Percentiles rank a stretch among this genome's conserved stretches.
Conservation (phyloP, 2,797 vertebrate species). For the Crocodylus rhombifer region DNA sequence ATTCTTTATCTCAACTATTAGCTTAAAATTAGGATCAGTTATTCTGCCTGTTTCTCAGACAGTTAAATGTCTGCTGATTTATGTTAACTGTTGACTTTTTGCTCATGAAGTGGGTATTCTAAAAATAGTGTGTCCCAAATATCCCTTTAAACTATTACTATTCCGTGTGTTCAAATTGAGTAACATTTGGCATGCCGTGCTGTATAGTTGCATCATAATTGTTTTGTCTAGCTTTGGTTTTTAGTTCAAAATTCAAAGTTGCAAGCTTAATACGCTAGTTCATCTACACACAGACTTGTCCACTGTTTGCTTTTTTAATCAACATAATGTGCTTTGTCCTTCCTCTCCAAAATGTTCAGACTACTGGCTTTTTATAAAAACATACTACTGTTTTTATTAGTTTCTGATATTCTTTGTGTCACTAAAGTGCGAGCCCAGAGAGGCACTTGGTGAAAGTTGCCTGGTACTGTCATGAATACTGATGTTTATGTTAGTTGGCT, state of each 20-base stretch:
- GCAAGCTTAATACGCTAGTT: not conserved
- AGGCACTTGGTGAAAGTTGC: not conserved
- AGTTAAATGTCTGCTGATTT: slow-evolving; percentile 79
- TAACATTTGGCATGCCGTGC: slow-evolving; percentile 3
- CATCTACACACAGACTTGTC: not conserved
- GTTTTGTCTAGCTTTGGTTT: slow-evolving; percentile 58
- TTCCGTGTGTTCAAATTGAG: slow-evolving; percentile 43
- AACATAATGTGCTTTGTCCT: slow-evolving; percentile 2
- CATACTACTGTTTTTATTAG: not conserved
- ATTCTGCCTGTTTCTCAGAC: slow-evolving; percentile 79
- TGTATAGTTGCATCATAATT: slow-evolving; percentile 10
- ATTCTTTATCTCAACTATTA: slow-evolving; percentile 63
- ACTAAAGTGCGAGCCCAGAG: slow-evolving; percentile 17
- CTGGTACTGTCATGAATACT: slow-evolving; percentile 11
- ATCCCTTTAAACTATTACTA: not conserved
- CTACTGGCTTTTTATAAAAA: too few species aligned
- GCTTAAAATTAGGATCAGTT: slow-evolving; percentile 71
- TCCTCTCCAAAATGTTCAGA: not conserved
- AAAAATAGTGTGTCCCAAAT: slow-evolving; percentile 22
- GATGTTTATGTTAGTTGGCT: slow-evolving; percentile 3
- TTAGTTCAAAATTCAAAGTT: slow-evolving; percentile 25
- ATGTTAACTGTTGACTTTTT: slow-evolving; percentile 75
- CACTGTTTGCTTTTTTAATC: not conserved
- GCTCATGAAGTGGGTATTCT: slow-evolving; percentile 72
- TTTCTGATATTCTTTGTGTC: slow-evolving; percentile 21